Percentiles rank a stretch among this genome's conserved stretches.
phyloP scores from a whole-genome alignment of 2,888 invertebrate genomes.

The Sarcophaga subvicina region DNA sequence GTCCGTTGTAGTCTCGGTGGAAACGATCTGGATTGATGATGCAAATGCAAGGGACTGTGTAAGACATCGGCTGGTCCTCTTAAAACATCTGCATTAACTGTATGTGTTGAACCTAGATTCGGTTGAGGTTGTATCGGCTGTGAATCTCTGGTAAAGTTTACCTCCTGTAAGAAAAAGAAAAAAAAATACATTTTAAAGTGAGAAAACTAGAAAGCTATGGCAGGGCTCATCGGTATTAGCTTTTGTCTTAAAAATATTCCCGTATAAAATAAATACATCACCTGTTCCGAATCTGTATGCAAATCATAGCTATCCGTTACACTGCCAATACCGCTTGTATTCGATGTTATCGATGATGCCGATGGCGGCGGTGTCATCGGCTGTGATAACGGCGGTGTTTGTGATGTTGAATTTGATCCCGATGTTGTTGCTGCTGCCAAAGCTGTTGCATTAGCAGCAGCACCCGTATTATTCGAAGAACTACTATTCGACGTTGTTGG shows the following conservation, averaged over 20 bases:
- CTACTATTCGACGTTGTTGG: conserved; percentile 71
- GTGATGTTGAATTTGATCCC: conserved; percentile 70
- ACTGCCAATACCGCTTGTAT: conserved; percentile 80
- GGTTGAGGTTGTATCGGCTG: conserved; percentile 85
- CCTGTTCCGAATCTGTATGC: conserved; percentile 79
- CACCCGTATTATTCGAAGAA: conserved; percentile 42
- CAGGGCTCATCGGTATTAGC: no score
- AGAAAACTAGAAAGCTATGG: no score
- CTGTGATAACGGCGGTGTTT: conserved; percentile 71
- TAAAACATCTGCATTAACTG: conserved; percentile 79
- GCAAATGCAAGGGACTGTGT: conserved; percentile 84
- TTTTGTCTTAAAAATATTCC: no score
- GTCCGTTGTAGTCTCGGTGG: conserved; percentile 88
- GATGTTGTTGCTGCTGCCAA: conserved; percentile 31
- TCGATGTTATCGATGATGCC: conserved; percentile 80
- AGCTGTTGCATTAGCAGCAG: conserved; percentile 30
- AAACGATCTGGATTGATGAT: conserved; percentile 88
- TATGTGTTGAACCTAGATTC: conserved; percentile 80
- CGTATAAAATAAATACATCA: conserved; percentile 34
- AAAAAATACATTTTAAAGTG: not conserved
- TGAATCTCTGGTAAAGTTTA: conserved; percentile 86
- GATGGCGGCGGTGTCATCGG: conserved; percentile 81
- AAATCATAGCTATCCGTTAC: conserved; percentile 80
- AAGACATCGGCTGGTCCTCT: conserved; percentile 83
- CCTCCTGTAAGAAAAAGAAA: conserved; percentile 83